Conservation (phyloP, 2,888 invertebrate genomes). For the Gastrophysa polygoni region DNA sequence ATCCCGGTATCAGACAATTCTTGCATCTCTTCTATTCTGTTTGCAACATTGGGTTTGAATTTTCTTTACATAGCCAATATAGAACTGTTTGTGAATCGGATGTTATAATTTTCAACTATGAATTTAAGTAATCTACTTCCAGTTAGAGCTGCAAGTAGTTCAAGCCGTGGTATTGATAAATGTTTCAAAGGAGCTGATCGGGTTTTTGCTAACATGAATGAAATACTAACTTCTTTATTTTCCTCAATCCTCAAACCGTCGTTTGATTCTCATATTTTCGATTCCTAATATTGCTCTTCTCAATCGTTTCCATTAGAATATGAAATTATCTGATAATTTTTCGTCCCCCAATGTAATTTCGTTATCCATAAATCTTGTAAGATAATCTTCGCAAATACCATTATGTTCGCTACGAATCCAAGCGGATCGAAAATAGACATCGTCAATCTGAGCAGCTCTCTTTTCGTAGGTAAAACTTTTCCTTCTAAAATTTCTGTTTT, state of each 20-base stretch:
- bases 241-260: neutral
- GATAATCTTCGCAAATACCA: neutral
- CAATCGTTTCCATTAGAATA: neutral
- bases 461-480: neutral
- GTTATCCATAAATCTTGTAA: neutral
- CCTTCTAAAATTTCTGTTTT: neutral
- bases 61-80: conserved; percentile 6
- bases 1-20: neutral
- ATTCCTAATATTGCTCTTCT: neutral
- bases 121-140: neutral
- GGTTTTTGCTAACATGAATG: conserved; percentile 7
- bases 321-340: no score
- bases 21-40: neutral
- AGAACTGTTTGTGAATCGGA: conserved; percentile 6
- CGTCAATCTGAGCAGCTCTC: neutral
- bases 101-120: neutral
- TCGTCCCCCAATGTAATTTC: neutral
- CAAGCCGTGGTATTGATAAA: conserved; percentile 10
- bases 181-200: conserved; percentile 15
- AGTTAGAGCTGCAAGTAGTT: conserved; percentile 15
- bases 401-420: neutral
- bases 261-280: neutral
- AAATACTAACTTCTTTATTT: neutral
- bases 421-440: conserved; percentile 1
- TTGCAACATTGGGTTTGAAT: conserved; percentile 4